Conservation (phyloP, 2,797 vertebrate species). For the Falco concolor region DNA sequence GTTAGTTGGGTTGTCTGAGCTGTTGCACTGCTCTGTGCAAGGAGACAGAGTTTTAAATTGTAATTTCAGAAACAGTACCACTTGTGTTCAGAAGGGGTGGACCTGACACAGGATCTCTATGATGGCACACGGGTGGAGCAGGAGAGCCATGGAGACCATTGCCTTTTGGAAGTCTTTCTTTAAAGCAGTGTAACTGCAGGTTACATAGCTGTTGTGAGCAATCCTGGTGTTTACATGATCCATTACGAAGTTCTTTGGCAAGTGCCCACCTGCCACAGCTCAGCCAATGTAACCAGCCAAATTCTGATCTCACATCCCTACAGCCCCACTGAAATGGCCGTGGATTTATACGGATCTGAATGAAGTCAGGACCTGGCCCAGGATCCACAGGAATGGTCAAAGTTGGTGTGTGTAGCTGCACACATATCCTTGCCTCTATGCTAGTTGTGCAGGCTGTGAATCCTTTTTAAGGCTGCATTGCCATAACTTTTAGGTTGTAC, state of each 20-base stretch:
- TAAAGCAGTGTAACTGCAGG: background rate
- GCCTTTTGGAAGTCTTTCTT: background rate
- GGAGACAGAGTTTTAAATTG: background rate
- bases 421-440: background rate
- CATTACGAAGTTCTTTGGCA: conserved; percentile 26
- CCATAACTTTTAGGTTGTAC: background rate
- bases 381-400: background rate
- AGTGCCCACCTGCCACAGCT: conserved; percentile 32
- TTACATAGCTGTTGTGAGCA: conserved; percentile 31
- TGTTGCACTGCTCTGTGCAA: background rate
- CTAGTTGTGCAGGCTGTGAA: background rate
- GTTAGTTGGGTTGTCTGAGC: background rate
- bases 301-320: conserved; percentile 34
- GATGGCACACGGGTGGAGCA: background rate
- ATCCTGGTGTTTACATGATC: background rate
- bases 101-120: background rate
- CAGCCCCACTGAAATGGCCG: background rate
- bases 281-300: conserved; percentile 1
- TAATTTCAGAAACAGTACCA: background rate
- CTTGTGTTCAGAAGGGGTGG: background rate
- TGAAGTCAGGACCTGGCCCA: conserved; percentile 33
- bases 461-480: background rate
- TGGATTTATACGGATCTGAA: background rate
- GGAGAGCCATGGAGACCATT: background rate
- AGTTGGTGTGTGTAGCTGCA: background rate